Percentiles rank a stretch among this genome's conserved stretches.
Conservation (phyloP, 2,888 invertebrate genomes). For the Trichopoda pennipes region DNA sequence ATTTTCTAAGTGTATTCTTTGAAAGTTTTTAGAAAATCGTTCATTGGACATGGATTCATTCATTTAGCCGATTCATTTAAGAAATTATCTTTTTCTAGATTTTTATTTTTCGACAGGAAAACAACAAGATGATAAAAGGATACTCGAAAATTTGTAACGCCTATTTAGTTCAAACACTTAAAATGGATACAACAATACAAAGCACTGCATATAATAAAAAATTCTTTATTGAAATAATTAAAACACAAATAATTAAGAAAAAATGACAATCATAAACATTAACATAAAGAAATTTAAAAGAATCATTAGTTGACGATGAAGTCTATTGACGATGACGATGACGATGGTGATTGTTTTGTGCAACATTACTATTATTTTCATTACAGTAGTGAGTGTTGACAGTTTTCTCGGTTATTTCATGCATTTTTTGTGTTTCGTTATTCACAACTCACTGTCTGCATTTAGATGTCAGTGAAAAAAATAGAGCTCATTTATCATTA, state of each 20-base stretch:
- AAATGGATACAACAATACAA: slow-evolving; percentile 4
- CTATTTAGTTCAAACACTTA: slow-evolving; percentile 35
- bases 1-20: slow-evolving; percentile 36
- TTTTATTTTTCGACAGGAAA: slow-evolving; percentile 45
- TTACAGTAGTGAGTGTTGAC: slow-evolving; percentile 59
- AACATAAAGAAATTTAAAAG: not conserved
- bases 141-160: slow-evolving; percentile 49
- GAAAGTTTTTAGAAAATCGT: slow-evolving; percentile 58
- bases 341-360: slow-evolving; percentile 10
- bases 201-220: not conserved
- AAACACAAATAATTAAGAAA: slow-evolving; percentile 18
- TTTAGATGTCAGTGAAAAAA: slow-evolving; percentile 29
- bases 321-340: slow-evolving; percentile 19
- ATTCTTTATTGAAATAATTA: slow-evolving; percentile 24
- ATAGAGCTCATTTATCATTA: slow-evolving; percentile 64
- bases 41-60: too few species aligned
- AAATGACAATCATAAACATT: not conserved
- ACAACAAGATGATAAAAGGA: slow-evolving; percentile 31
- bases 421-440: not conserved
- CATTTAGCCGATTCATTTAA: too few species aligned
- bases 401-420: slow-evolving; percentile 9
- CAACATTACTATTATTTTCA: slow-evolving; percentile 32
- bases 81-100: slow-evolving; percentile 61
- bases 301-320: slow-evolving; percentile 12
- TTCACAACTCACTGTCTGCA: not conserved